phyloP scores from a whole-genome alignment of 2,797 vertebrate genomes.

The Antennarius maculatus region DNA sequence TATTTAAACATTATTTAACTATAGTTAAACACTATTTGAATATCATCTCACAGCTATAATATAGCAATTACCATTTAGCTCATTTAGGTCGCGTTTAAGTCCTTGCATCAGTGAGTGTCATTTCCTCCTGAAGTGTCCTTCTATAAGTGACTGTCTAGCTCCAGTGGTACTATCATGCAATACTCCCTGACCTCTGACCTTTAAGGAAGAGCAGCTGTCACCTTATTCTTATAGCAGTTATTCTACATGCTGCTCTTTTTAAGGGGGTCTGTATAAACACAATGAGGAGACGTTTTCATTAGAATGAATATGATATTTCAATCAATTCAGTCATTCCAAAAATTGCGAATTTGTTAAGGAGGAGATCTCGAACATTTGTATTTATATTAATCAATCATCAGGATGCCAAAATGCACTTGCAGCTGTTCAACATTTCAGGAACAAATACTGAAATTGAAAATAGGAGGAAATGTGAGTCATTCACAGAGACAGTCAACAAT shows the following conservation, averaged over 20 bases:
- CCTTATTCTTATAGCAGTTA: too few relatives aligned
- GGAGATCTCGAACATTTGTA: neutral
- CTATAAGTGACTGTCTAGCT: neutral
- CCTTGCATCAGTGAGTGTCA: neutral
- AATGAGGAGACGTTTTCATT: neutral
- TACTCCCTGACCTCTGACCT: constrained; percentile 13
- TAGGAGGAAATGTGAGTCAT: constrained; percentile 9
- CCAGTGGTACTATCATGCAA: neutral
- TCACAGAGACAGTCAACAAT: constrained; percentile 12
- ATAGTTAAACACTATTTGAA: neutral
- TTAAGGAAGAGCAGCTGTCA: neutral
- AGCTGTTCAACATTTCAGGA: constrained; percentile 18
- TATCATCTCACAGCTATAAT: neutral
- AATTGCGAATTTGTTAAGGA: neutral
- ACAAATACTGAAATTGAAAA: constrained; percentile 24
- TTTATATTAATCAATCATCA: neutral
- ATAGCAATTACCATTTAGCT: neutral
- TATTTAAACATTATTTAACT: neutral
- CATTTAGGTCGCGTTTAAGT: neutral
- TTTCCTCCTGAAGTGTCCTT: constrained; percentile 6
- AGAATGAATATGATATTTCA: neutral
- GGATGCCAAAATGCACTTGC: constrained; percentile 9
- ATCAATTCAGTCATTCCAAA: neutral
- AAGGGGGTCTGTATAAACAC: neutral
- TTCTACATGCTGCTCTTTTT: neutral